phyloP scores from a whole-genome alignment of 2,113 vertebrate genomes.

The Halcyon senegalensis region DNA sequence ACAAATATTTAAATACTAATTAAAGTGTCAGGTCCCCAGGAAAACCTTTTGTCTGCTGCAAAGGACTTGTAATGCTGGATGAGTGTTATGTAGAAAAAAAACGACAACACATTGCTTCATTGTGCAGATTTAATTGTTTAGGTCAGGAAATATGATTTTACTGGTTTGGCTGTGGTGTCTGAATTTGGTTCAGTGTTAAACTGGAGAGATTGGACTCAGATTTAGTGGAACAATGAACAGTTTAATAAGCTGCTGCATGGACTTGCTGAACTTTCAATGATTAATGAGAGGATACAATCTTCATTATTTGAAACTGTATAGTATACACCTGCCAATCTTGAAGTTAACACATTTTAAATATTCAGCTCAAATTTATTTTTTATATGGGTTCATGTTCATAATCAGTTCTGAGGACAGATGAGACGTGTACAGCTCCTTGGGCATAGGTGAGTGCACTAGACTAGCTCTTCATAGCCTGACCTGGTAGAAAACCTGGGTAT shows the following conservation, averaged over 20 bases:
- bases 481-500: not conserved
- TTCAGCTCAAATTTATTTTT: not conserved
- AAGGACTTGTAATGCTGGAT: not conserved
- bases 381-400: not conserved
- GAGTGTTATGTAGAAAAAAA: not conserved
- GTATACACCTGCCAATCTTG: not conserved
- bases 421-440: not conserved
- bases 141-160: not conserved
- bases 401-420: not conserved
- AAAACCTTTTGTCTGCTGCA: not conserved
- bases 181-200: not conserved
- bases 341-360: not conserved
- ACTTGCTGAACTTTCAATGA: not conserved
- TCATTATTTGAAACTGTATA: not conserved
- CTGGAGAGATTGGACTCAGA: not conserved
- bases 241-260: not conserved
- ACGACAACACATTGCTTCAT: not conserved
- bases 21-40: not conserved
- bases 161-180: not conserved
- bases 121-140: not conserved
- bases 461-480: not conserved
- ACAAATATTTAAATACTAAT: not conserved
- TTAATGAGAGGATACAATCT: not conserved
- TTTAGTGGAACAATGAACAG: not conserved
- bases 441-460: rapidly evolving